phyloP scores from a whole-genome alignment of 2,797 vertebrate genomes.

The Okamejei kenojei region DNA sequence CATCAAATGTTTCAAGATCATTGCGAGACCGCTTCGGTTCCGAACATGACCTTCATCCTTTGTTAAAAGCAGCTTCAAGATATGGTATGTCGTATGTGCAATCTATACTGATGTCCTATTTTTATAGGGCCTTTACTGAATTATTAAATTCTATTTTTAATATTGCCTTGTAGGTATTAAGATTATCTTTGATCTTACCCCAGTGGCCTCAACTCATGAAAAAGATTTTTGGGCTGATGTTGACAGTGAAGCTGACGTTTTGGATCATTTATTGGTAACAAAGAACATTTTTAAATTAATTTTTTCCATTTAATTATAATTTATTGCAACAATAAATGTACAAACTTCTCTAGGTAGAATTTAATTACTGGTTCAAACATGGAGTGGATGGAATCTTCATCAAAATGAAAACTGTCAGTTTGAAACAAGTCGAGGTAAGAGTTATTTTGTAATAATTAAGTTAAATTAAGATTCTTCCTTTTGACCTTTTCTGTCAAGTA shows the following conservation, averaged over 20 bases:
- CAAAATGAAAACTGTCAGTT: not conserved
- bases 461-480: not conserved
- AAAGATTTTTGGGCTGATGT: not conserved
- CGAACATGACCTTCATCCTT: not conserved
- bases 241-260: rapidly evolving
- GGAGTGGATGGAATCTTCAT: conserved; percentile 29
- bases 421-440: not conserved
- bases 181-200: conserved; percentile 9
- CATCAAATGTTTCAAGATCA: not conserved
- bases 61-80: not conserved
- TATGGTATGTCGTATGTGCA: not conserved
- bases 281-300: not conserved
- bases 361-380: not conserved
- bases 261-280: not conserved
- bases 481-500: not conserved
- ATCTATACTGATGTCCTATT: not conserved
- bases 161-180: not conserved
- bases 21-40: not conserved
- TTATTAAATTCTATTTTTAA: not conserved
- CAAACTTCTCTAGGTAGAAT: conserved; percentile 7
- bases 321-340: not conserved
- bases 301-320: not conserved
- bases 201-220: not conserved
- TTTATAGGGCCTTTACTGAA: not conserved
- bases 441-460: not conserved